A percentile compares a stretch with the other conserved stretches of the same genome.
phyloP scores from a whole-genome alignment of 2,113 vertebrate genomes.

The Leiothrix lutea region DNA sequence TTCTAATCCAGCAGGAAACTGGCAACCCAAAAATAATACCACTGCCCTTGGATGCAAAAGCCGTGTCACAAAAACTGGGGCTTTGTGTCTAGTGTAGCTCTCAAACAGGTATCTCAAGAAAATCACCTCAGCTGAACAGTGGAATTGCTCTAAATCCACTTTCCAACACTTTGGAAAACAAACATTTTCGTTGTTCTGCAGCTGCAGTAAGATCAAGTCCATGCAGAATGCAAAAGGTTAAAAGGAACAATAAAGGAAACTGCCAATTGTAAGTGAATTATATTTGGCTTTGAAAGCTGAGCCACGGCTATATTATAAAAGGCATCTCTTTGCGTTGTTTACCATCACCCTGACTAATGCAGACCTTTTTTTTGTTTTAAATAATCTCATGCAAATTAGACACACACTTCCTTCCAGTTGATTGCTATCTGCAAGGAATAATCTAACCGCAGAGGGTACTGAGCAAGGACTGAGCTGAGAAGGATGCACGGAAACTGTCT shows the following conservation, averaged over 20 bases:
- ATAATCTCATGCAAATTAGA: slow-evolving; percentile 90
- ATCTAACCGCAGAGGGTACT: slow-evolving; percentile 78
- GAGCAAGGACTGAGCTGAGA: slow-evolving; percentile 73
- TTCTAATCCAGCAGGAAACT: background rate
- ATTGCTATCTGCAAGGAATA: slow-evolving; percentile 87
- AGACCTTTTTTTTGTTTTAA: slow-evolving; percentile 85
- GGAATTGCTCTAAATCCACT: background rate
- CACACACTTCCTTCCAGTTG: slow-evolving; percentile 86
- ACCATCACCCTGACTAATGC: slow-evolving; percentile 85
- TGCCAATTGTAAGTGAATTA: slow-evolving; percentile 80
- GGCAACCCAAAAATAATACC: background rate
- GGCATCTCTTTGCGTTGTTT: slow-evolving; percentile 80
- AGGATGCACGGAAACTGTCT: slow-evolving; percentile 48
- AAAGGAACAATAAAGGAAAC: slow-evolving; percentile 78
- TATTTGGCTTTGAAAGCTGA: slow-evolving; percentile 79
- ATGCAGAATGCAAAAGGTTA: slow-evolving; percentile 78
- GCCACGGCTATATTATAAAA: slow-evolving; percentile 78
- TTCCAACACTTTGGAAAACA: background rate
- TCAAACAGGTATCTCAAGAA: background rate
- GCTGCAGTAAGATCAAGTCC: slow-evolving; percentile 55
- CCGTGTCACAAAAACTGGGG: background rate
- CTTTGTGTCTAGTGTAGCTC: background rate
- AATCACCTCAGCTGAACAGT: background rate
- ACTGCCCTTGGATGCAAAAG: background rate
- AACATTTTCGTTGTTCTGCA: background rate